These are phyloP conservation scores for Nemotelus pantherinus DNA, from an alignment of 2,888 invertebrate genomes.

Conservation along the genomic window DNA sequence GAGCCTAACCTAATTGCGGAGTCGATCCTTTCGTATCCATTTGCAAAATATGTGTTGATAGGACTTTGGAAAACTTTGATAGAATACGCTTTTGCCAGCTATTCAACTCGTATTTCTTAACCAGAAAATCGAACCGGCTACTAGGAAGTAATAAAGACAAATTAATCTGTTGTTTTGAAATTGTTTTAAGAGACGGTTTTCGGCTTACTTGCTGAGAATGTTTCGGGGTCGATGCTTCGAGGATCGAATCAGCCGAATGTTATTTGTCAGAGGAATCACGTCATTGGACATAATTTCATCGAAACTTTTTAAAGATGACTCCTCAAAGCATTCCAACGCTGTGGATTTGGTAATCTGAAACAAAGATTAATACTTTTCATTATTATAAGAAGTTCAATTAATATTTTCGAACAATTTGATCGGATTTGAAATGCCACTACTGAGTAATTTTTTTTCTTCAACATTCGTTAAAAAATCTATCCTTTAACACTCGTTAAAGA, in stretches of 20 bases:
- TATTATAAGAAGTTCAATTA: neutral
- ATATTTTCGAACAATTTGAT: no score
- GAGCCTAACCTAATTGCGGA: neutral
- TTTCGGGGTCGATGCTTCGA: neutral
- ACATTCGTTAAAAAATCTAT: no score
- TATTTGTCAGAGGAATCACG: conserved; percentile 71
- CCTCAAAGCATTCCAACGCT: conserved; percentile 61
- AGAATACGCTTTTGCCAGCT: conserved; percentile 71
- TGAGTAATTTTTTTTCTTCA: no score
- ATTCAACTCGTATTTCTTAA: neutral
- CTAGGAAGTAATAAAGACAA: neutral
- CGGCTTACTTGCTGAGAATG: neutral
- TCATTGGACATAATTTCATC: conserved; percentile 71
- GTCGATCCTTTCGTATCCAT: conserved; percentile 63
- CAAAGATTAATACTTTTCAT: neutral
- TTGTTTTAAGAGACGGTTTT: neutral
- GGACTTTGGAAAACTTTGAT: conserved; percentile 68
- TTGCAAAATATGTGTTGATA: conserved; percentile 74
- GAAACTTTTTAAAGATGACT: conserved; percentile 64
- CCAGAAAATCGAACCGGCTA: neutral
- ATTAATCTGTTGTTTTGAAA: neutral
- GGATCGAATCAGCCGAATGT: conserved; percentile 67
- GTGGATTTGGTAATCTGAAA: conserved; percentile 54
- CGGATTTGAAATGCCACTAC: no score
- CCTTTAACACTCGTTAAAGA: no score